Conservation (phyloP, 2,797 vertebrate species). For the Syngnathus rostellatus region DNA sequence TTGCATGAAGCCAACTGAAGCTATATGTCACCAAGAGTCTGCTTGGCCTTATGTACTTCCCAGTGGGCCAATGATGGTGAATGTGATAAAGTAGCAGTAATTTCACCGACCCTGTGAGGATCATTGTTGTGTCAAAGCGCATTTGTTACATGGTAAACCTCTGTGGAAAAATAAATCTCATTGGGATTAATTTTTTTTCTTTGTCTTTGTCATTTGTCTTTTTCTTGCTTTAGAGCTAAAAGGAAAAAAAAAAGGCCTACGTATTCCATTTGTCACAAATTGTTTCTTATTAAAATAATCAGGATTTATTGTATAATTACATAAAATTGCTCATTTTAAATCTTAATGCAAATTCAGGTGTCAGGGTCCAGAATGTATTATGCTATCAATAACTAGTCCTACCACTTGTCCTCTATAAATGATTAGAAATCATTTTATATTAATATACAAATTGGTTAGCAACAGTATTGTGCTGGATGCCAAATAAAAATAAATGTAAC, state of each 20-base stretch:
- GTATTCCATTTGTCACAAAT: not conserved
- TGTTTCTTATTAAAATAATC: not conserved
- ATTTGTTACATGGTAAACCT: constrained; percentile 21
- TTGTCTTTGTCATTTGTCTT: not conserved
- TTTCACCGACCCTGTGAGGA: constrained; percentile 28
- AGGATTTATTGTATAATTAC: not conserved
- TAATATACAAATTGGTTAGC: too few species aligned
- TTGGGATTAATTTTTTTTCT: not conserved
- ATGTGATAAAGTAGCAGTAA: constrained; percentile 33
- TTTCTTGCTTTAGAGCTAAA: not conserved
- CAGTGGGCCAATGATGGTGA: constrained; percentile 23
- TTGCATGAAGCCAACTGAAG: constrained; percentile 29
- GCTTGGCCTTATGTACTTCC: constrained; percentile 34
- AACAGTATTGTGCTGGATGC: too few species aligned
- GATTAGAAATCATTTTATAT: too few species aligned
- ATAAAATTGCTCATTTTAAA: not conserved
- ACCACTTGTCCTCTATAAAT: too few species aligned
- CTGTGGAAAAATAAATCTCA: not conserved
- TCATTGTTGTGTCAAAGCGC: constrained; percentile 32
- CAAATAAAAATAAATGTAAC: too few species aligned
- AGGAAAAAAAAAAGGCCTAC: not conserved
- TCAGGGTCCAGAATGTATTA: not conserved
- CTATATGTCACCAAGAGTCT: constrained; percentile 35
- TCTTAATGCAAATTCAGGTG: not conserved
- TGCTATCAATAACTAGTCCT: too few species aligned